Base-by-base conservation (phyloP, 1,140 invertebrate species). In the Lordiphosa collinella region DNA sequence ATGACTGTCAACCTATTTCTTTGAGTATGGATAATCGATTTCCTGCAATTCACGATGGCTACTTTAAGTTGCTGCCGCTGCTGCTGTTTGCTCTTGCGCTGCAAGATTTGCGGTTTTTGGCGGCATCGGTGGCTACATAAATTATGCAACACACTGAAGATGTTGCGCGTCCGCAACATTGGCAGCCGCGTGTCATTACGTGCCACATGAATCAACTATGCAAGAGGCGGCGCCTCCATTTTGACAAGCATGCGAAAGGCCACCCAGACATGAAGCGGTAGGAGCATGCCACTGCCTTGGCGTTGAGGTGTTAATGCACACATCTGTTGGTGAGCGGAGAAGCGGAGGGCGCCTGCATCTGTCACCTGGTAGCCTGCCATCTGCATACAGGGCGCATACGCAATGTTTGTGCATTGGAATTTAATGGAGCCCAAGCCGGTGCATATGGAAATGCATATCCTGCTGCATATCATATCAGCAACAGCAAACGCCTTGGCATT, bases 141-240 rank as follows among this genome's bases (percentile, higher is more conserved):
- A 75, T 82, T 80, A 80, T 82, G 69, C 58, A 58, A 22, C 36
- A 25, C 48, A 50, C 46, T 36, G 48, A 35, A 41, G 60, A 29
- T 47, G 48, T 49, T 37, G 64, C 52, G 51, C 59, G 70, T 65
- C 70, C 64, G 49, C 74, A 74, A 59, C 76, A 70, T 82, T 82
- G 75, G 54, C 76, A 71, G 75, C 65, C 75, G 70, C 76, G 82
- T 80, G 75, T 75, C 76, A 80, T 82, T 82, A 75, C 76, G 71
- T 82, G 75, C 64, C 54, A 64, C 53, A 57, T 18, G 37, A 36
- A 40, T 43, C 40, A 54, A 41, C 66, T 34, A 16, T 14, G 25
- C 37, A 34, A 8, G 2, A 25, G 36, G 22, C 9, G 31, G 4
- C 10, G 37, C 5, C 16, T 41, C 40, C 47, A 40, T 36, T 57